A percentile compares a stretch with the other conserved stretches of the same genome.
Conservation (phyloP, 2,888 invertebrate genomes). For the Mimumesa dahlbomi region DNA sequence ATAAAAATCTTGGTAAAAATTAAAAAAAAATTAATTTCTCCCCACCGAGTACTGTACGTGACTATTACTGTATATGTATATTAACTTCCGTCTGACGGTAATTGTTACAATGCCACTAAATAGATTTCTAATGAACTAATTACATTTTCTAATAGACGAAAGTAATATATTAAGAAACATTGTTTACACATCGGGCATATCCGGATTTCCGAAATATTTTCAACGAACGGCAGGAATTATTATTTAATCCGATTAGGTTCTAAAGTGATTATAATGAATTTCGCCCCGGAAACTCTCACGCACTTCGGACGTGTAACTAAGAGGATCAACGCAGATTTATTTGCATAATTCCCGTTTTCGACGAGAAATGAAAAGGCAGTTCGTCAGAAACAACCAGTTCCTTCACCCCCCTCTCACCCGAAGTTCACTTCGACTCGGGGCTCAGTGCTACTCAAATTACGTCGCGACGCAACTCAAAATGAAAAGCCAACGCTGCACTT, state of each 20-base stretch:
- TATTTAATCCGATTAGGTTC: slow-evolving; percentile 47
- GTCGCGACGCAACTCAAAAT: slow-evolving; percentile 18
- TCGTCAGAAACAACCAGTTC: slow-evolving; percentile 13
- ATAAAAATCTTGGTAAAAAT: no score
- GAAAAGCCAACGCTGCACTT: slow-evolving; percentile 13
- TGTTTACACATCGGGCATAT: no score
- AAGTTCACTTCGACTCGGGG: slow-evolving; percentile 12
- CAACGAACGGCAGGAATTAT: slow-evolving; percentile 25
- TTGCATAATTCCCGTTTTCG: slow-evolving; percentile 47
- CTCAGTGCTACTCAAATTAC: slow-evolving; percentile 16
- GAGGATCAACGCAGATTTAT: slow-evolving; percentile 45
- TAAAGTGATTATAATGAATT: slow-evolving; percentile 44
- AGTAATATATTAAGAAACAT: no score
- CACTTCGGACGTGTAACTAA: slow-evolving; percentile 41
- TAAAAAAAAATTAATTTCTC: no score
- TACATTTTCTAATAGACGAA: no score
- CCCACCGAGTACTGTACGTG: no score
- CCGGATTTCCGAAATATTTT: slow-evolving; percentile 10
- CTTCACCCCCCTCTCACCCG: no score
- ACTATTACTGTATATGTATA: no score
- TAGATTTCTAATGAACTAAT: no score
- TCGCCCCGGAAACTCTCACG: slow-evolving; percentile 21
- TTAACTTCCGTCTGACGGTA: no score
- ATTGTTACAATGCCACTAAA: no score
- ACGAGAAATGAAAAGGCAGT: slow-evolving; percentile 28